Base-by-base conservation (phyloP, 2,797 vertebrate species). In the Caiman crocodilus region DNA sequence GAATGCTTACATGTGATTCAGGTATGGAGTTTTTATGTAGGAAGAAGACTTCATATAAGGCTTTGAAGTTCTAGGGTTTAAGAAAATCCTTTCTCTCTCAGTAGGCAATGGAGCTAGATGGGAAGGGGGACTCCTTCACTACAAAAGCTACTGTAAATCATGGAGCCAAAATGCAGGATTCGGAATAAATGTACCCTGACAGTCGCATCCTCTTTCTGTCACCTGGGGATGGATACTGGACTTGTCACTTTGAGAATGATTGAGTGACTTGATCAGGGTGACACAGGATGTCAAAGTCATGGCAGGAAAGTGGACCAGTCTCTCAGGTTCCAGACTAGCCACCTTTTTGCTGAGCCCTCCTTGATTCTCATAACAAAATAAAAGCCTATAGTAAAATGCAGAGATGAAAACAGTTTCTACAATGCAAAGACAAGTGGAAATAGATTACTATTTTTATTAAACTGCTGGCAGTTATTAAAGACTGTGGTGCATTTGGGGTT, bases 391-490 rank as follows among this genome's bases (percentile, higher is more conserved):
- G 25, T 73, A 73, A 67, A 67, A 32, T 42, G 69, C 14, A 15
- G 69, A 96, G 90, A 91, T 94, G 88, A 96, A 95, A 89, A 90
- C 82, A 87, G 86, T 94, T 90, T 96, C 93, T 91, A 2, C 67
- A 88, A 87, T 85, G 87, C 90, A 12, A 93, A 91, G 89, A 60
- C 93, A 90, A 78, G 89, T 90, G 94, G 90, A 96, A 96, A 94
- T 96, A 96, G 90, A 74, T 20, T 71, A 71, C 80, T 96, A 95
- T 89, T 97, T 97, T 96, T 93, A 90, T 96, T 96, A 42, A 42
- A 10, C 42, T 42, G 42, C 42, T 42, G 42, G 42, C 42, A 42
- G 42, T 42, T 42, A 8, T 42, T 42, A 42, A 42, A 42, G 42
- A 42, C 42, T 8, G 10, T 42, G 9, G 42, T 42, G 9, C 42